phyloP scores from a whole-genome alignment of 35 echinoderm and acorn worm species.

The Eucidaris tribuloides region DNA sequence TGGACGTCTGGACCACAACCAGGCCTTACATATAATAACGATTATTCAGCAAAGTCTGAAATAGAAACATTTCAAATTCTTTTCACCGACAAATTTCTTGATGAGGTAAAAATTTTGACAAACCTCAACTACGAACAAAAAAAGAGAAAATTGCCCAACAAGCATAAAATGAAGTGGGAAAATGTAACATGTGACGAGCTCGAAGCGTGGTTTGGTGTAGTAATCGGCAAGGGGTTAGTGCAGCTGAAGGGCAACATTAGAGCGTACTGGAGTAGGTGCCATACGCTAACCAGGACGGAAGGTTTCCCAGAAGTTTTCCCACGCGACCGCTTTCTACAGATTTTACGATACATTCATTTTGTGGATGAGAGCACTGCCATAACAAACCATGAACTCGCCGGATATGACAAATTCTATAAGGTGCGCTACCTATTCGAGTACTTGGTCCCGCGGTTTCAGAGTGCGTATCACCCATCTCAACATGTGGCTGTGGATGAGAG shows the following conservation, averaged over 20 bases:
- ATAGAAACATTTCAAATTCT: not conserved
- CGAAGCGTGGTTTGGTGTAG: not conserved
- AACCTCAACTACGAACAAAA: not conserved
- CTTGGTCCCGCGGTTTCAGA: not conserved
- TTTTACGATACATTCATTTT: not conserved
- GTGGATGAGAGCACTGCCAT: not conserved
- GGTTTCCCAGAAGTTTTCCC: not conserved
- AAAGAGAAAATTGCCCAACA: not conserved
- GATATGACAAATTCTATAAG: not conserved
- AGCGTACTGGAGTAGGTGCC: not conserved
- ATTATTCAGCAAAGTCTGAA: not conserved
- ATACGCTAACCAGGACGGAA: not conserved
- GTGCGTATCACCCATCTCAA: not conserved
- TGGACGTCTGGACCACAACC: not conserved
- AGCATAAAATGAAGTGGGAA: not conserved
- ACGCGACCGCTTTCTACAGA: not conserved
- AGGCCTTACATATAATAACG: not conserved
- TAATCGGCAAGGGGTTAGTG: not conserved
- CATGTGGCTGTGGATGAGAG: not conserved
- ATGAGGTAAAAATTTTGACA: not conserved
- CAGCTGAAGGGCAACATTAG: not conserved
- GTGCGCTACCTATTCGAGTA: not conserved
- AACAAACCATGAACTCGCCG: not conserved
- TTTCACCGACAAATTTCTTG: not conserved
- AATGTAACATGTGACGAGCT: not conserved